Conservation (phyloP, 2,113 vertebrate genomes). For the Dermatemys mawii region DNA sequence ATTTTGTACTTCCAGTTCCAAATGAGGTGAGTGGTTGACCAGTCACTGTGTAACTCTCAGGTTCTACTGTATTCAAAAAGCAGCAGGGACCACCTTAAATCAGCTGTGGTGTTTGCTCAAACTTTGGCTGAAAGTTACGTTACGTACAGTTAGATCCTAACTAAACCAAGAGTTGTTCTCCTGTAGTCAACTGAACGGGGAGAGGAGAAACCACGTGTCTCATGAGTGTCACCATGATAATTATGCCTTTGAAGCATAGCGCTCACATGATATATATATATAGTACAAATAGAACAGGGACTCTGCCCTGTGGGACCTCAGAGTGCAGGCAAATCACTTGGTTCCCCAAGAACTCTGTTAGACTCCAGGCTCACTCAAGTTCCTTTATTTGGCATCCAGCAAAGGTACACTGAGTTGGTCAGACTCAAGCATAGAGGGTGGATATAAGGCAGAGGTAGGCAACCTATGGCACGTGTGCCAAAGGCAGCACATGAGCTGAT, state of each 20-base stretch:
- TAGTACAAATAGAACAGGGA: fast-evolving
- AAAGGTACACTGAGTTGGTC: not conserved
- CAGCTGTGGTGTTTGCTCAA: constrained; percentile 56
- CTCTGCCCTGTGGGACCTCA: fast-evolving
- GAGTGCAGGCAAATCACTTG: not conserved
- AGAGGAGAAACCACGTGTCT: constrained; percentile 32
- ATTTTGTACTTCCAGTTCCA: no score
- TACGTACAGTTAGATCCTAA: constrained; percentile 10
- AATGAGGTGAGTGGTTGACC: no score
- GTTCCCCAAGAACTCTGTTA: not conserved
- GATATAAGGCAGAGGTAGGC: no score
- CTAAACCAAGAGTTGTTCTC: constrained; percentile 64
- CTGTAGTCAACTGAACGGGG: constrained; percentile 50
- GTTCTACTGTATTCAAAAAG: not conserved
- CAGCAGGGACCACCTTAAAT: constrained; percentile 19
- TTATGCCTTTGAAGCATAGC: not conserved
- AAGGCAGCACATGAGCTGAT: no score
- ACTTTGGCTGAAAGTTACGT: constrained; percentile 55
- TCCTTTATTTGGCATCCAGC: not conserved
- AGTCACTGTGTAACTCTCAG: no score
- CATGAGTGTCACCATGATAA: not conserved
- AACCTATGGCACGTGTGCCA: no score
- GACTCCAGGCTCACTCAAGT: not conserved
- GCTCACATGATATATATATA: not conserved
- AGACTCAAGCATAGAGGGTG: not conserved